Evolutionary conservation across 2,888 invertebrate genomes (phyloP), one percentile per base, ranked within the genome.

Genomic region (Lasioglossum malachurum): DNA sequence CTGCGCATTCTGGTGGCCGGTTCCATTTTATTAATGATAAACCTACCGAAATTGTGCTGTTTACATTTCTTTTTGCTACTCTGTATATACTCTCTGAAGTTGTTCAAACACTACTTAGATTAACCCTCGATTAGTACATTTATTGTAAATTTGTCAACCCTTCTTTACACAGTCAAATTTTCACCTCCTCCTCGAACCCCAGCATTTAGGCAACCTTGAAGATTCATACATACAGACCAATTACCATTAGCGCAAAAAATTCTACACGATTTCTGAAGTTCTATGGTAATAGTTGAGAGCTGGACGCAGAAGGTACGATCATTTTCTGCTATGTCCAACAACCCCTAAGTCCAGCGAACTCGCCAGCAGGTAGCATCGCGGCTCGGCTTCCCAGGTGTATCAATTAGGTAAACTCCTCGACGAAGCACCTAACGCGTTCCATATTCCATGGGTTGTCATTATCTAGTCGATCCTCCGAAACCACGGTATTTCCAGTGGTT

Each of bases 391-490:
- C 53, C 31, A 27, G 27, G 64, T 64, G 64, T 41, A 44, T 27
- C 38, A 41, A 44, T 72, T 72, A 44, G 27, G 31, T 31, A n/a
- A 49, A 71, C 31, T 46, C 16, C 19, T 23, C 74, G 53, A 35
- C 44, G 16, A 72, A 57, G 31, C 31, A 38, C 35, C 35, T 23
- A 49, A 31, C 74, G 53, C 19, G 49, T 75, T 23, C 60, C 12
- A 41, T 35, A 53, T 53, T 67, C 53, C 64, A 46, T 27, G 60
- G 7, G 44, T 53, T 75, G 60, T 77, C 69, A 75, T 87, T 76
- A 82, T 72, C 77, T 75, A 77, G 64, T 67, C 53, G 72, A 57
- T 79, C 4, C 31, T 16, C 38, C 44, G 27, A 67, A 49, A 76
- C 23, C 80, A 38, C 64, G 72, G 73, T 49, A 74, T 78, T 57